Evolutionary conservation across 2,888 invertebrate genomes (phyloP), one percentile per base, ranked within the genome.

Genomic region (Frankliniella intonsa): DNA sequence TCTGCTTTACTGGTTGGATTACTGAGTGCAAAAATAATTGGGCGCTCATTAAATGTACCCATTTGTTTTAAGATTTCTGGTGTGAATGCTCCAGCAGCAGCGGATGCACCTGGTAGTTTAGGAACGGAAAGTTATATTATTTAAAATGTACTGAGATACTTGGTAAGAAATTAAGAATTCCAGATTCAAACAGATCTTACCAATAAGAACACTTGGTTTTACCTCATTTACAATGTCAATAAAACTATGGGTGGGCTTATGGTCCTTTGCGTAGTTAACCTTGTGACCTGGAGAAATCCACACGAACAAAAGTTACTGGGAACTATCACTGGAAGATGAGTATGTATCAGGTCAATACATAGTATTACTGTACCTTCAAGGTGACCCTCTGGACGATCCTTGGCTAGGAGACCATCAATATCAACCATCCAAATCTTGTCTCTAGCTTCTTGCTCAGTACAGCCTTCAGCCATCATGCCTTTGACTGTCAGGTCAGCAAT

Each of bases 1-100:
- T 99, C 99, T 0, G 99, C 97, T 90, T 96, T 97, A 88, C 93
- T 94, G 0, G 99, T 99, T 10, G 99, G 99, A 90, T 99, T 99
- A 85, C 98, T 98, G 79, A 99, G 91, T 14, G 99, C 99, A 87
- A 99, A 99, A 84, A 99, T 94, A 85, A 99, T 92, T 0, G 99
- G 99, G 82, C 94, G 91, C 7, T 97, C 93, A 85, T 97, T 96
- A 87, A 94, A 93, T 83, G 90, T 88, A 0, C 93, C 96, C 98
- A 99, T 98, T 85, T 93, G 92, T 86, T 92, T 89, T 81, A 99
- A 89, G 81, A 99, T 93, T 84, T 93, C 93, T 11, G 94, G 92
- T 0, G 95, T 97, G 88, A 99, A 99, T 0, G 97, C 95, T 27
- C 97, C 97, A 79, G 94, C 92, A 19, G 94, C 93, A 0, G 98